Conservation (phyloP, 1,140 invertebrate species). For the Brachionus sp. region DNA sequence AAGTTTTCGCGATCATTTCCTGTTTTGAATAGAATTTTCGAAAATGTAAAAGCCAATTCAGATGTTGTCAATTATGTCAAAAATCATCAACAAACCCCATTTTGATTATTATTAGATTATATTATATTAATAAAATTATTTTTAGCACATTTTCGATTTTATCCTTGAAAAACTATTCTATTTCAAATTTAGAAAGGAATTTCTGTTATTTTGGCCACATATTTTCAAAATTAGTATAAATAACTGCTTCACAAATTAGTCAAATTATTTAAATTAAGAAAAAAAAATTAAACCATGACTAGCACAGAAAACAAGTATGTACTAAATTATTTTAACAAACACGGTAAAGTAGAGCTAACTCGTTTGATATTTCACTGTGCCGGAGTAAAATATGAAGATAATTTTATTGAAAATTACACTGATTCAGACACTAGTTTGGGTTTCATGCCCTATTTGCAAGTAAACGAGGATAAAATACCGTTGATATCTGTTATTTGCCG, state of each 20-base stretch:
- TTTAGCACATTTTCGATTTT: constrained; percentile 25
- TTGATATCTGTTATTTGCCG: constrained; percentile 34
- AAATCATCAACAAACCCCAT: constrained; percentile 20
- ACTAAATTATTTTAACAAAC: constrained; percentile 38
- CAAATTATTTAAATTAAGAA: neutral
- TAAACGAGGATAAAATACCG: constrained; percentile 34
- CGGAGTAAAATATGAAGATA: constrained; percentile 48
- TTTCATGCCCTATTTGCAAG: constrained; percentile 20
- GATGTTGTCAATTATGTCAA: neutral
- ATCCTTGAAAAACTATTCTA: constrained; percentile 21
- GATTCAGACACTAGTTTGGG: constrained; percentile 39
- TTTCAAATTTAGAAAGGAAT: constrained; percentile 30
- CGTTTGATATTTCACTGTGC: constrained; percentile 49
- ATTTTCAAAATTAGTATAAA: neutral
- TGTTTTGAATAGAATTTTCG: neutral
- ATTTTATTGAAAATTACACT: constrained; percentile 47
- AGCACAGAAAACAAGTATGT: constrained; percentile 1
- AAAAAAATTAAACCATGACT: neutral
- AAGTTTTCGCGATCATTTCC: constrained; percentile 7
- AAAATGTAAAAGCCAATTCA: neutral
- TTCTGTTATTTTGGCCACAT: neutral
- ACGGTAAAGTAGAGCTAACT: constrained; percentile 46
- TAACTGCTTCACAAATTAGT: neutral
- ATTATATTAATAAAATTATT: neutral
- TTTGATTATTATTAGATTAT: constrained; percentile 18